Evolutionary conservation across 2,888 invertebrate species (phyloP).

Genomic region (Panorpa germanica): DNA sequence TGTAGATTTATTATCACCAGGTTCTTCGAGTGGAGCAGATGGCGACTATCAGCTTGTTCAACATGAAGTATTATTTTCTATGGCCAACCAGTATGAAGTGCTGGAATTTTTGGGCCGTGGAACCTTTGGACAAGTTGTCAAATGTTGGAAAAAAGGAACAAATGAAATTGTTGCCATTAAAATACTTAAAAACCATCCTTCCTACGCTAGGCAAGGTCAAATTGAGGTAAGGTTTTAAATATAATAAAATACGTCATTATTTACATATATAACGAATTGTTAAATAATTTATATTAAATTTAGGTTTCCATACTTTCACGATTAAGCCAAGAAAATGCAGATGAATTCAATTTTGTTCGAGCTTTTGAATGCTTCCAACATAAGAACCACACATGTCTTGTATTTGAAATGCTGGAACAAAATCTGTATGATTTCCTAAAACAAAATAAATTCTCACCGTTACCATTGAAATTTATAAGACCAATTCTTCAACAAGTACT

Average conservation of each 20-base stretch:
- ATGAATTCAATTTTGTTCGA: conserved; percentile 99
- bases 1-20: too few species aligned
- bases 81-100: conserved; percentile 86
- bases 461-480: conserved; percentile 95
- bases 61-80: conserved; percentile 93
- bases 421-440: conserved; percentile 99
- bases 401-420: conserved; percentile 99
- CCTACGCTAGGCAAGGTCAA: conserved; percentile 99
- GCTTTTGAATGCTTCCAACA: conserved; percentile 99
- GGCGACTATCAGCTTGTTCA: conserved; percentile 98
- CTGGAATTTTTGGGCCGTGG: conserved; percentile 98
- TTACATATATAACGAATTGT: not conserved
- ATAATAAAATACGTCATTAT: not conserved
- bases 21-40: conserved; percentile 74
- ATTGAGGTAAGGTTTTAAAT: conserved; percentile 64
- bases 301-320: conserved; percentile 79
- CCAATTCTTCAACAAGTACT: conserved; percentile 97
- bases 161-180: conserved; percentile 99
- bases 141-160: conserved; percentile 99
- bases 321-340: conserved; percentile 91
- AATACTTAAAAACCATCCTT: conserved; percentile 99
- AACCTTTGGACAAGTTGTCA: conserved; percentile 98
- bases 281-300: conserved; percentile 11
- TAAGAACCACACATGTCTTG: conserved; percentile 97
- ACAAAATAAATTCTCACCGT: conserved; percentile 97